Percentiles rank a stretch among this genome's conserved stretches.
These are phyloP conservation scores for Falco rusticolus DNA, from an alignment of 2,797 vertebrate species.

Conservation along the genomic window DNA sequence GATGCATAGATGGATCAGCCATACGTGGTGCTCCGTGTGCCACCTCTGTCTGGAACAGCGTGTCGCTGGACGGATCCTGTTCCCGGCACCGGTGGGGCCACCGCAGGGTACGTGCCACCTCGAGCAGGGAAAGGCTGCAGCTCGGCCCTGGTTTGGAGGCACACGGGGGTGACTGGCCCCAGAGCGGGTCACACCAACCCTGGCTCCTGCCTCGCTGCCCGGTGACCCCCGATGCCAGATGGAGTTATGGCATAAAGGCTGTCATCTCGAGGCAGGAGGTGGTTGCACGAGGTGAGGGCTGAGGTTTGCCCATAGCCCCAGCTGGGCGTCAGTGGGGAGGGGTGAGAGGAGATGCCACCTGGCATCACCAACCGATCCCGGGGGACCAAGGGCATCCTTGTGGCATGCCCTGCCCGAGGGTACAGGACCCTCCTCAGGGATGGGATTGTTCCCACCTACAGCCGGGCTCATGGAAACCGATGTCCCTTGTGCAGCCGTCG, in stretches of 20 bases:
- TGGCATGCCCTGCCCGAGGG: fast-evolving
- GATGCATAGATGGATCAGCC: conserved; percentile 37
- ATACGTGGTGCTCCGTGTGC: neutral
- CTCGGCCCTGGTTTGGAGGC: fast-evolving
- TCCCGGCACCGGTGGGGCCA: neutral
- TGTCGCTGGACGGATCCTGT: neutral
- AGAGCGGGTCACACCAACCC: neutral
- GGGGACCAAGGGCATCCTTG: fast-evolving
- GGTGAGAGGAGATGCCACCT: neutral
- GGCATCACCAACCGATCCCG: fast-evolving
- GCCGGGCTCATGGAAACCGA: fast-evolving
- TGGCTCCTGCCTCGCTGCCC: neutral
- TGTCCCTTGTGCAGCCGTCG: neutral
- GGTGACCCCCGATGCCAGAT: neutral
- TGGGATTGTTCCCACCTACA: neutral
- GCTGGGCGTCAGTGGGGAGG: fast-evolving
- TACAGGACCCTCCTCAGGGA: neutral
- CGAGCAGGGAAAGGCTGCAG: fast-evolving
- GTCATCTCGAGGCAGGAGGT: neutral
- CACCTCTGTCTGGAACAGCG: neutral
- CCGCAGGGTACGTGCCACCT: fast-evolving
- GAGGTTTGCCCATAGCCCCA: neutral
- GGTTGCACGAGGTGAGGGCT: neutral
- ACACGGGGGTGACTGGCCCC: neutral
- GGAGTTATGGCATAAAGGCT: neutral